Evolutionary conservation across 2,797 vertebrate species (phyloP), one percentile per base, ranked within the genome.

Genomic region (Agapornis canus): DNA sequence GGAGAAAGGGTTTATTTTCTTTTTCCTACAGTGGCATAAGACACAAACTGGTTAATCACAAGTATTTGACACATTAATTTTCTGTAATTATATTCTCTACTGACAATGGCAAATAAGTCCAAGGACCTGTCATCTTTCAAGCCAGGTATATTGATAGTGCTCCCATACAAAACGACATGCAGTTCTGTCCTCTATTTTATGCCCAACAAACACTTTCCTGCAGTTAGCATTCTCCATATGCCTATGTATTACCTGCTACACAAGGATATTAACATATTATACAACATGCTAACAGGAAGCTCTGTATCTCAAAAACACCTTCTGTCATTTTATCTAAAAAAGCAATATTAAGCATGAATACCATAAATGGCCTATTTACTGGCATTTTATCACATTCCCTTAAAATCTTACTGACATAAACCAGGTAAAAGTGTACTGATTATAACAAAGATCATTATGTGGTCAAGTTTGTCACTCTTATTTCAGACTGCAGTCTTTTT

Each of bases 101-200:
- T 18, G 13, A 11, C 4, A 32, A 1, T n/a, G 64, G 35, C 7
- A 54, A 73, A 1, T 15, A 48, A 76, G 19, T 59, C 48, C n/a
- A 64, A 90, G 26, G 27, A 65, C 25, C 19, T 29, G 6, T 35
- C 29, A 47, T 66, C 25, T 66, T 23, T 65, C 49, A 69, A 82
- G 27, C 8, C 8, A 23, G 16, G 7, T 52, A n/a, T 76, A 84
- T 71, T 54, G 31, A 52, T n/a, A 11, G 22, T 60, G 61, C 26
- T 66, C 4, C 63, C 0, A 0, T n/a, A 49, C 6, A 65, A 27
- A 65, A 84, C 61, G 10, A 61, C 14, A 43, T 1, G 2, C 6
- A 61, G 19, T 42, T 45, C 27, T 47, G 25, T 57, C 39, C 19
- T 69, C 37, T n/a, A 3, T 43, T 57, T 59, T 31, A 9, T 4